phyloP scores from a whole-genome alignment of 2,888 invertebrate genomes.

The Megalurothrips usitatus region DNA sequence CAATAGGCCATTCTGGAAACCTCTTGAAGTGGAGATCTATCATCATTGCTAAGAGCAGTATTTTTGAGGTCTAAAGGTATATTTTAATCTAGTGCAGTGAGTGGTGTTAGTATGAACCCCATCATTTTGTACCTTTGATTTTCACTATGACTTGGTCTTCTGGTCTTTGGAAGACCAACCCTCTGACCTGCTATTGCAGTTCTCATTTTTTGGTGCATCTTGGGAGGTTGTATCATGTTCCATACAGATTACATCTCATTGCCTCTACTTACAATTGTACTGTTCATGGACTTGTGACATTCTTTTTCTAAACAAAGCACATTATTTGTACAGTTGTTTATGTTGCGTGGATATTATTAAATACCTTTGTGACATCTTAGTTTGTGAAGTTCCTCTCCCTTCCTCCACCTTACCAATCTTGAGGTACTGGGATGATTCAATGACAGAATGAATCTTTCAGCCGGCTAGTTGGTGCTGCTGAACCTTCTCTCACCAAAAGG shows the following conservation, averaged over 20 bases:
- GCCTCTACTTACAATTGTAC: conserved; percentile 5
- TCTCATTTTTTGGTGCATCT: conserved; percentile 40
- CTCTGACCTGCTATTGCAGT: conserved; percentile 37
- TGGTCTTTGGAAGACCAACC: background rate
- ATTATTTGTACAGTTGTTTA: background rate
- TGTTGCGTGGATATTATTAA: background rate
- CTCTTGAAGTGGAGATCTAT: conserved; percentile 29
- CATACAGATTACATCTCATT: conserved; percentile 43
- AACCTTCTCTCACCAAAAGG: too few relatives aligned
- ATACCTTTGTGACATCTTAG: background rate
- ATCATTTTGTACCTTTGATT: conserved; percentile 11
- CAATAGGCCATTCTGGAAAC: conserved; percentile 36
- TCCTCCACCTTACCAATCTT: too few relatives aligned
- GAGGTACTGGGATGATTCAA: too few relatives aligned
- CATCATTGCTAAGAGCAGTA: background rate
- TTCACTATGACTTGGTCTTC: conserved; percentile 27
- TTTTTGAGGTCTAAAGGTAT: background rate
- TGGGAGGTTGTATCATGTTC: conserved; percentile 46
- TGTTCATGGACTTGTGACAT: background rate
- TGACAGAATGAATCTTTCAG: too few relatives aligned
- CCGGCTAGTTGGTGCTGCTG: too few relatives aligned
- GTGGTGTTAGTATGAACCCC: background rate
- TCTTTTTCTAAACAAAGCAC: background rate
- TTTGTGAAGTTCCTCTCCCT: too few relatives aligned
- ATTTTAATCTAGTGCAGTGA: background rate